Evolutionary conservation across 2,113 vertebrate genomes (phyloP).

Genomic region (Notarius quadriscutis): DNA sequence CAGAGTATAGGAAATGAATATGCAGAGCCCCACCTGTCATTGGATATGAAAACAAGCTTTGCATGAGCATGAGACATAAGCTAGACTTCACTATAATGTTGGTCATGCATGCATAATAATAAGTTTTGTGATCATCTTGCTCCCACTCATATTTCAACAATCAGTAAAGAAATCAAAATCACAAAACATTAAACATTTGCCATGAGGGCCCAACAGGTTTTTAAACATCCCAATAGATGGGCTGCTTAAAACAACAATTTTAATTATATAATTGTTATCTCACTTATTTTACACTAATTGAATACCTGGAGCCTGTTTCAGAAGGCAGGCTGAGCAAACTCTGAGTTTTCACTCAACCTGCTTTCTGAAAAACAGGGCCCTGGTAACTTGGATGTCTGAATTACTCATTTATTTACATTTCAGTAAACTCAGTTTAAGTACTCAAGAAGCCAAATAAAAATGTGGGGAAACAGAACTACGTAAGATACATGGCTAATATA

Average conservation of each 20-base stretch:
- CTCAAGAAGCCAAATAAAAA: not conserved
- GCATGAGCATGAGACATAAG: not conserved
- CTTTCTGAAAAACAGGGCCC: not conserved
- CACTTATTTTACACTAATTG: not conserved
- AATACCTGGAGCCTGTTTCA: not conserved
- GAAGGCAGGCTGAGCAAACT: too few relatives aligned
- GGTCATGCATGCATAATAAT: not conserved
- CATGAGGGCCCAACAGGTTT: not conserved
- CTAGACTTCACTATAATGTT: not conserved
- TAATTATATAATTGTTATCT: not conserved
- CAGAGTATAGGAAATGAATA: not conserved
- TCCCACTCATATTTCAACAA: not conserved
- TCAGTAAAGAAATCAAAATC: not conserved
- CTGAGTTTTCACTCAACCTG: too few relatives aligned
- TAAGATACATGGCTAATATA: not conserved
- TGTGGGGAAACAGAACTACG: not conserved
- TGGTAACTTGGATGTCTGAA: not conserved
- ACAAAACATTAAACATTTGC: not conserved
- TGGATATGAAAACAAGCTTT: not conserved
- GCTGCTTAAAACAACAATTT: not conserved
- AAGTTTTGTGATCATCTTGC: not conserved
- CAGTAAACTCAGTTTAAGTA: not conserved
- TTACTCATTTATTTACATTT: not conserved
- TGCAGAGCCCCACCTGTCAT: slow-evolving; percentile 17
- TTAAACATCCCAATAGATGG: not conserved